phyloP scores from a whole-genome alignment of 2,113 vertebrate genomes.

The Cottus gobio region DNA sequence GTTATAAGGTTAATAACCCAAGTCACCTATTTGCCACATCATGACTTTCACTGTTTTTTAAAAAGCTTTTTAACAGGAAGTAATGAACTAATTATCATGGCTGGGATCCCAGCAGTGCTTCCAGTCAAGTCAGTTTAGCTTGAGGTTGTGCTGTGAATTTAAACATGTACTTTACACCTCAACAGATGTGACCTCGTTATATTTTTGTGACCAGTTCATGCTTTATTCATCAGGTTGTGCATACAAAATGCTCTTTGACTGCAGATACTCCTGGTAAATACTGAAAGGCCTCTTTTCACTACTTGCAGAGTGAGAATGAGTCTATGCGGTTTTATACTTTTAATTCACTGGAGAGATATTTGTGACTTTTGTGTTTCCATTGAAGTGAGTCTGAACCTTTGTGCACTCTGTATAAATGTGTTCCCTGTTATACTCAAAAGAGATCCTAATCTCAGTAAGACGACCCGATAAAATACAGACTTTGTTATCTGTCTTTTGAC shows the following conservation, averaged over 20 bases:
- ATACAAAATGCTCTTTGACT: not conserved
- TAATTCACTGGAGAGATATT: not conserved
- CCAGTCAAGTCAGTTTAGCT: too few species aligned
- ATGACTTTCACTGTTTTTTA: too few species aligned
- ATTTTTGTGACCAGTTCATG: not conserved
- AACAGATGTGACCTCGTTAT: too few species aligned
- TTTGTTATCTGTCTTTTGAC: not conserved
- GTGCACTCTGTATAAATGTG: not conserved
- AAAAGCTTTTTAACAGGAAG: too few species aligned
- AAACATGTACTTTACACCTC: too few species aligned
- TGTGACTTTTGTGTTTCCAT: not conserved
- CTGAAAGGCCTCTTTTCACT: not conserved
- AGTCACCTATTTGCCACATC: too few species aligned
- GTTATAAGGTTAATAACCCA: too few species aligned
- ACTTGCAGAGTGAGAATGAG: not conserved
- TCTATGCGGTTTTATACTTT: not conserved
- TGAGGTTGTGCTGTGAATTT: too few species aligned
- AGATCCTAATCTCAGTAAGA: constrained; percentile 8
- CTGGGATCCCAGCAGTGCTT: too few species aligned
- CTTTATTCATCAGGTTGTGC: not conserved
- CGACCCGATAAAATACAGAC: not conserved
- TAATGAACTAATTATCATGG: too few species aligned
- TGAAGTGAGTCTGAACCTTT: not conserved
- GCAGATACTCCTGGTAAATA: not conserved
- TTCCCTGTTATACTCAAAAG: not conserved